Conservation (phyloP, 2,113 vertebrate species). For the Peromyscus maniculatus region DNA sequence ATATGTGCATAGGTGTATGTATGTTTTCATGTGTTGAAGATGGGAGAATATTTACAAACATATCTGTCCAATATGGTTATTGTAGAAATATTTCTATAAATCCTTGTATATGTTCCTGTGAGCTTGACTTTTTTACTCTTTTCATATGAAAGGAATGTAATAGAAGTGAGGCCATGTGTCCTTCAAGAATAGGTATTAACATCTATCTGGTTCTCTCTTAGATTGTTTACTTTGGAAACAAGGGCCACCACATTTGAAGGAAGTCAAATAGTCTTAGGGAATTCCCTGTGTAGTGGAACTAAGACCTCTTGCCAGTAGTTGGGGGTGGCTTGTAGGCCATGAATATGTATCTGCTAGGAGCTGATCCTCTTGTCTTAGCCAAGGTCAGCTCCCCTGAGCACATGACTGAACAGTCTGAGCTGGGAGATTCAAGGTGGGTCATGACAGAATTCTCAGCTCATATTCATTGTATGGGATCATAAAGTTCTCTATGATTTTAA, state of each 20-base stretch:
- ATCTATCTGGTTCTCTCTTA: not conserved
- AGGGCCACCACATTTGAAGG: not conserved
- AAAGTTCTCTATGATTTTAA: not conserved
- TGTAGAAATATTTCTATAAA: no score
- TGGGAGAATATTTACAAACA: not conserved
- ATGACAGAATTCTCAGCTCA: not conserved
- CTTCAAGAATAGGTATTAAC: not conserved
- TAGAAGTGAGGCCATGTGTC: not conserved
- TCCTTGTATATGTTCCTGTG: not conserved
- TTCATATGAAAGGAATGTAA: not conserved
- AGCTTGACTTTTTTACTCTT: not conserved
- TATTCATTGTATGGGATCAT: not conserved
- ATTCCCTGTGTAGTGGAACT: not conserved
- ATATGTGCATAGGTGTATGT: not conserved
- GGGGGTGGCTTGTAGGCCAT: not conserved
- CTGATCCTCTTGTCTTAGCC: not conserved
- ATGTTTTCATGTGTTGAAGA: not conserved
- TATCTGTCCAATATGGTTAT: not conserved
- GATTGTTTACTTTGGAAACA: not conserved
- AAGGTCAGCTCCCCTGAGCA: not conserved
- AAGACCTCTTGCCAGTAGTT: no score
- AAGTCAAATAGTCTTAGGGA: fast-evolving
- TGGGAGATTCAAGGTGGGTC: not conserved
- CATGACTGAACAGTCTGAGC: not conserved
- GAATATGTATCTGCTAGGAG: fast-evolving